Conservation (phyloP, 1,140 invertebrate species). For the Hycleus cichorii region DNA sequence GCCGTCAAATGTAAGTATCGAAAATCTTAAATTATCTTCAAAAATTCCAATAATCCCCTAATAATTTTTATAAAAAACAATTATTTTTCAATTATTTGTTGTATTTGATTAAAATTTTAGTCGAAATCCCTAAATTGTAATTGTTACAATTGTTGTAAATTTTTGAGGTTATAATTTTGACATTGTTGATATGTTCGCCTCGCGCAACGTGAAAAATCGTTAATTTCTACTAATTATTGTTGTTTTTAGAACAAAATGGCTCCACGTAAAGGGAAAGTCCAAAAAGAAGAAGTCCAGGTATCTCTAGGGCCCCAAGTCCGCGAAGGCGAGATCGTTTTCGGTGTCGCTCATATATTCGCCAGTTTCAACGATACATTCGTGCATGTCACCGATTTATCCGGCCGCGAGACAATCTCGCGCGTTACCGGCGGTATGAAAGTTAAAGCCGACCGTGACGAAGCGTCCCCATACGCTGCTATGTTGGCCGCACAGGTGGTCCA, state of each 20-base stretch:
- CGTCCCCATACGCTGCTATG: slow-evolving; percentile 99
- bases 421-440: slow-evolving; percentile 99
- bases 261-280: slow-evolving; percentile 93
- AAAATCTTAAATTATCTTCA: no score
- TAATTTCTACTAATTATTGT: neutral
- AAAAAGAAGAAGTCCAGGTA: slow-evolving; percentile 94
- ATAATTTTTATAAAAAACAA: no score
- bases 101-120: no score
- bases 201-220: no score
- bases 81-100: no score
- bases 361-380: slow-evolving; percentile 99
- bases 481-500: slow-evolving; percentile 89
- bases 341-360: slow-evolving; percentile 98
- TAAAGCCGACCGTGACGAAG: slow-evolving; percentile 99
- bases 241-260: slow-evolving; percentile 63
- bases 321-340: slow-evolving; percentile 97
- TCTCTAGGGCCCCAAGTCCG: slow-evolving; percentile 94
- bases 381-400: slow-evolving; percentile 98
- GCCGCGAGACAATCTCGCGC: slow-evolving; percentile 96
- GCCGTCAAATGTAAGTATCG: no score
- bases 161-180: no score
- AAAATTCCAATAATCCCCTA: no score
- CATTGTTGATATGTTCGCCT: no score
- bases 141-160: no score
- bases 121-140: no score